Conservation (phyloP, 2,113 vertebrate genomes). For the Struthidea cinerea region DNA sequence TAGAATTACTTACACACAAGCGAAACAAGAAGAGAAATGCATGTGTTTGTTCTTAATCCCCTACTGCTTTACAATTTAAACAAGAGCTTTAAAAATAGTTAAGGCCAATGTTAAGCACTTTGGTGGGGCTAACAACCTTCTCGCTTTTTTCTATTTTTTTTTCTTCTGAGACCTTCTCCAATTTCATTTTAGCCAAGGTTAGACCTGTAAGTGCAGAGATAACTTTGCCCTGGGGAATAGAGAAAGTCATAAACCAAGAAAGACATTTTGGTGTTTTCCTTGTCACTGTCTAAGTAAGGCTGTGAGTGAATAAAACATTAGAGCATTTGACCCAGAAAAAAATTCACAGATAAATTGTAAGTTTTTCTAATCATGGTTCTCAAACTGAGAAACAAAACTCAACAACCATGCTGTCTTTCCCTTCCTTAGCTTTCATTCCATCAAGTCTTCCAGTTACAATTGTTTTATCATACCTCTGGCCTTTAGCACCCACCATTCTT, state of each 20-base stretch:
- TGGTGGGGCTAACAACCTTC: background rate
- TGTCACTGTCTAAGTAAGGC: background rate
- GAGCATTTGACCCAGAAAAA: background rate
- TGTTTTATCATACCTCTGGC: background rate
- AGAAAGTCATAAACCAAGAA: background rate
- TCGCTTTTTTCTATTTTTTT: background rate
- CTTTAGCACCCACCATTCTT: background rate
- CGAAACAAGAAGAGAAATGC: background rate
- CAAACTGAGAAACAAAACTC: background rate
- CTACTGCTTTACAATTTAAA: conserved; percentile 46
- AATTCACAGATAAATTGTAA: background rate
- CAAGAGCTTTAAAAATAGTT: conserved; percentile 54
- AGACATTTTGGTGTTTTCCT: background rate
- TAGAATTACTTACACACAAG: background rate
- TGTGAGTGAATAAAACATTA: background rate
- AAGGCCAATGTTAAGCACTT: background rate
- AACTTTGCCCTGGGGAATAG: background rate
- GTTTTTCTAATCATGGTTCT: background rate
- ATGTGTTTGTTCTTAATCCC: conserved; percentile 42
- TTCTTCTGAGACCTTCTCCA: background rate
- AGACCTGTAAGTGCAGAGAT: background rate
- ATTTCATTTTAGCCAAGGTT: background rate
- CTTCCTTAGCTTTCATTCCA: background rate
- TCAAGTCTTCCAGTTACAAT: background rate
- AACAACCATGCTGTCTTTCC: background rate